These are phyloP conservation scores for Talpa occidentalis DNA, from an alignment of 2,113 vertebrate genomes.

Conservation along the genomic window DNA sequence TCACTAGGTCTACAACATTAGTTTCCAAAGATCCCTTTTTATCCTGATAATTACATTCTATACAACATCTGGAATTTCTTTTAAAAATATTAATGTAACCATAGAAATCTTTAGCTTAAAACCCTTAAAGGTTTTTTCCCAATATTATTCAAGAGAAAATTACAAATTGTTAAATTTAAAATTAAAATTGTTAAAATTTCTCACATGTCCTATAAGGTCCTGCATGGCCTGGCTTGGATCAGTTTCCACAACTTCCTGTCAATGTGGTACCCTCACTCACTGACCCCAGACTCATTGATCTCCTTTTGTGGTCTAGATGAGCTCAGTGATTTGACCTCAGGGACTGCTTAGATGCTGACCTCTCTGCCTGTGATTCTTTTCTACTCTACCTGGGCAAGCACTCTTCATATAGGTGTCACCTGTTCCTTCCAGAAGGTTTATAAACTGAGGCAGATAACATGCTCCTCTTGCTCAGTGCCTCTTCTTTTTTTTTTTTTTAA, in stretches of 20 bases:
- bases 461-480: neutral
- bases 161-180: neutral
- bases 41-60: neutral
- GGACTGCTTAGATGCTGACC: neutral
- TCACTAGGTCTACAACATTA: neutral
- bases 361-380: neutral
- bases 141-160: neutral
- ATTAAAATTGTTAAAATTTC: neutral
- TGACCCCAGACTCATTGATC: neutral
- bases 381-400: neutral
- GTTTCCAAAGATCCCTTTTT: neutral
- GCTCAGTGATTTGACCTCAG: neutral
- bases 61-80: neutral
- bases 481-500: neutral
- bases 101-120: neutral
- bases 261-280: neutral
- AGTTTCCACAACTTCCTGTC: neutral
- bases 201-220: neutral
- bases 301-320: neutral
- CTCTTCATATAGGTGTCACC: neutral
- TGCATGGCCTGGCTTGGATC: neutral
- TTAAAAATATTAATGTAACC: neutral
- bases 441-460: fast-evolving
- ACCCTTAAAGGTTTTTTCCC: neutral
- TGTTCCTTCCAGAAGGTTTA: neutral